phyloP scores from a whole-genome alignment of 2,797 vertebrate genomes.

The Gymnothorax javanicus region DNA sequence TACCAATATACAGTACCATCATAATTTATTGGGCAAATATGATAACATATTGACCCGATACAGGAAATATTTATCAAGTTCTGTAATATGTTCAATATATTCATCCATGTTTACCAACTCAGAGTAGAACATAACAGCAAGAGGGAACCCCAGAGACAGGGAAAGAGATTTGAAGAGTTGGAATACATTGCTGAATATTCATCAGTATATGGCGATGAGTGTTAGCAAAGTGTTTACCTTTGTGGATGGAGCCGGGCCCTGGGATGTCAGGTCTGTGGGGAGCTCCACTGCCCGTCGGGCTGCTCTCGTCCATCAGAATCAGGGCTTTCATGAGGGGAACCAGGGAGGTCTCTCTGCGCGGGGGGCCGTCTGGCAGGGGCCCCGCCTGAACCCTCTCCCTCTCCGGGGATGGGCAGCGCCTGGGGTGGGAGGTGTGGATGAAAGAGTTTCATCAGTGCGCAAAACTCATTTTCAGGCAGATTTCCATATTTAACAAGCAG shows the following conservation, averaged over 20 bases:
- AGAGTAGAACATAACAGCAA: no score
- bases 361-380: constrained; percentile 55
- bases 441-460: not conserved
- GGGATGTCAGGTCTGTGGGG: constrained; percentile 70
- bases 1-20: no score
- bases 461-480: not conserved
- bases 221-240: not conserved
- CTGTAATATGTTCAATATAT: no score
- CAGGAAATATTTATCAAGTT: no score
- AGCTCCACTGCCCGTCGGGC: constrained; percentile 79
- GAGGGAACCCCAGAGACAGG: no score
- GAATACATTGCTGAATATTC: no score
- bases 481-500: not conserved
- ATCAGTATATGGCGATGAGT: no score
- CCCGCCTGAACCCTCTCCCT: constrained; percentile 68
- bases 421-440: constrained; percentile 48
- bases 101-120: no score
- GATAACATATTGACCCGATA: no score
- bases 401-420: constrained; percentile 76
- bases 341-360: constrained; percentile 65
- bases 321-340: constrained; percentile 86
- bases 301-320: constrained; percentile 87
- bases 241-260: constrained; percentile 39
- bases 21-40: no score
- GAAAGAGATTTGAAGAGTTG: no score